A percentile compares a stretch with the other conserved stretches of the same genome.
Evolutionary conservation across 2,888 invertebrate species (phyloP).

Genomic region (Isoperla grammatica): DNA sequence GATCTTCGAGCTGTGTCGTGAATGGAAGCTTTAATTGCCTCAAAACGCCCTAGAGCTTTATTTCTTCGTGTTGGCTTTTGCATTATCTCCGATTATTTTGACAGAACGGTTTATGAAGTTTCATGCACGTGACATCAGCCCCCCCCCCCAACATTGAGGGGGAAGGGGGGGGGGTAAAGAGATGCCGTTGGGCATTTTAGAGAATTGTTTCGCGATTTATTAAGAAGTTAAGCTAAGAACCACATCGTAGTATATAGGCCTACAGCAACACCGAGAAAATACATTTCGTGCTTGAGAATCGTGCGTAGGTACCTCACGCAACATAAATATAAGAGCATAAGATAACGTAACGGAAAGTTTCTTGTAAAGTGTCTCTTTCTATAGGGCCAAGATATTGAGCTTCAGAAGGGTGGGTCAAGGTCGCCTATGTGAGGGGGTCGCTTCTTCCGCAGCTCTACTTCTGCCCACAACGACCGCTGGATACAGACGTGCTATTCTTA

Average conservation of each 20-base stretch:
- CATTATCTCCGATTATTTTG: slow-evolving; percentile 20
- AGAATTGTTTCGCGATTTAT: slow-evolving; percentile 23
- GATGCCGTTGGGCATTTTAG: slow-evolving; percentile 14
- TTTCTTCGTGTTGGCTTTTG: slow-evolving; percentile 17
- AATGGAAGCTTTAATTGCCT: slow-evolving; percentile 12
- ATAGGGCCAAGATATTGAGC: no score
- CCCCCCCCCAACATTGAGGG: not conserved
- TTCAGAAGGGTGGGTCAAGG: no score
- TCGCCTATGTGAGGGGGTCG: no score
- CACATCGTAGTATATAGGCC: not conserved
- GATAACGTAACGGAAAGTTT: no score
- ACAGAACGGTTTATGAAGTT: slow-evolving; percentile 19
- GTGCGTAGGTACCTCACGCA: no score
- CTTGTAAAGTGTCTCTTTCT: no score
- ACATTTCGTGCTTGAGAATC: not conserved
- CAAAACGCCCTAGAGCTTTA: slow-evolving; percentile 1
- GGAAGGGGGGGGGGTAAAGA: not conserved
- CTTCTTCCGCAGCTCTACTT: no score
- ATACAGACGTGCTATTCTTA: no score
- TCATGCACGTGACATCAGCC: slow-evolving; percentile 1
- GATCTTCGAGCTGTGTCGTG: no score
- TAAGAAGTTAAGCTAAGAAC: slow-evolving; percentile 15
- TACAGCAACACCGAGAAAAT: slow-evolving; percentile 1
- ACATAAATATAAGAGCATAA: no score
- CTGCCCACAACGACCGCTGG: no score